These are phyloP conservation scores for Luperina testacea DNA, from an alignment of 2,888 invertebrate species.

Conservation along the genomic window DNA sequence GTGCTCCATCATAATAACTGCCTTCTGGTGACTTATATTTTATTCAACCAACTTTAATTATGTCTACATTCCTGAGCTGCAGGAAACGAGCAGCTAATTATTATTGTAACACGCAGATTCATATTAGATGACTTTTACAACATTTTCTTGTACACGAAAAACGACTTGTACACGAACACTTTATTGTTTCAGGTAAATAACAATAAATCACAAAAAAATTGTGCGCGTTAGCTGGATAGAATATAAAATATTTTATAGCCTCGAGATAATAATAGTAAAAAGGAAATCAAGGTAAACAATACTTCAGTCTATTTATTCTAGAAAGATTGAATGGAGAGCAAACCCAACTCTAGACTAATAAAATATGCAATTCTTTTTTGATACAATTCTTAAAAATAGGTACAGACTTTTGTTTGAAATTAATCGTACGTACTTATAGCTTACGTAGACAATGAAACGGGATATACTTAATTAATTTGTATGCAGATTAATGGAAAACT, in stretches of 20 bases:
- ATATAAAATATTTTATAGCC: constrained; percentile 4
- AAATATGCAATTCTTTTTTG: not conserved
- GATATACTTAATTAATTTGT: not conserved
- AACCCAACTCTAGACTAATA: not conserved
- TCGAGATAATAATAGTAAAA: constrained; percentile 15
- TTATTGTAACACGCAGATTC: constrained; percentile 9
- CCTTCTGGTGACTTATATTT: constrained; percentile 28
- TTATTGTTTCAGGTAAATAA: not conserved
- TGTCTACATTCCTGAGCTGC: constrained; percentile 38
- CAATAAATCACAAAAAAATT: constrained; percentile 8
- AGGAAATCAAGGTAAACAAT: not conserved
- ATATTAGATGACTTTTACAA: not conserved
- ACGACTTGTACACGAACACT: not conserved
- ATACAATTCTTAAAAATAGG: not conserved
- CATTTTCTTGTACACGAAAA: not conserved
- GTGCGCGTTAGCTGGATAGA: not conserved
- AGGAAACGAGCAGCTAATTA: not conserved
- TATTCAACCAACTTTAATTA: constrained; percentile 20
- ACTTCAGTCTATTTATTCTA: constrained; percentile 26
- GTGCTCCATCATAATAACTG: constrained; percentile 45
- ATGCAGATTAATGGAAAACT: not conserved
- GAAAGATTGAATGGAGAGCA: constrained; percentile 12
- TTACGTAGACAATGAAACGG: not conserved
- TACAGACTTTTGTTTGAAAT: not conserved
- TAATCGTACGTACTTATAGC: not conserved